These are phyloP conservation scores for Neomicropteryx cornuta DNA, from an alignment of 1,140 invertebrate species.

Conservation along the genomic window DNA sequence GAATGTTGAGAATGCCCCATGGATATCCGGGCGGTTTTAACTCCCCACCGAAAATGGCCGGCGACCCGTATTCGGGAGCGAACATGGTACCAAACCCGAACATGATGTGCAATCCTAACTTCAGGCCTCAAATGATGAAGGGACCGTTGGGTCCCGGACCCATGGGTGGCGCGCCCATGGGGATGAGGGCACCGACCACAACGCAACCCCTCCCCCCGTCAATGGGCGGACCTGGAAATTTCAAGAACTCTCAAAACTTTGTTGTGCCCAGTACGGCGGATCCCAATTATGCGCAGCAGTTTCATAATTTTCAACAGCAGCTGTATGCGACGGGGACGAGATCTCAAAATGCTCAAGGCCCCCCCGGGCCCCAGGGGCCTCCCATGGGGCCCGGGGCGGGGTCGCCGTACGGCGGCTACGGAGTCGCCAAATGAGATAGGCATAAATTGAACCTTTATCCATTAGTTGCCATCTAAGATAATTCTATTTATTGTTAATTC, in stretches of 20 bases:
- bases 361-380: conserved; percentile 27
- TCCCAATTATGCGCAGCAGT: conserved; percentile 88
- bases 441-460: no score
- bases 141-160: conserved; percentile 24
- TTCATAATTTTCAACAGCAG: conserved; percentile 91
- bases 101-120: conserved; percentile 30
- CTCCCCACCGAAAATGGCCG: conserved; percentile 33
- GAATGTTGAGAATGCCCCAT: conserved; percentile 35
- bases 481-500: no score
- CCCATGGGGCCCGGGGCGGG: no score
- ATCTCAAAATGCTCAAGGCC: conserved; percentile 36
- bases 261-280: conserved; percentile 75
- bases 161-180: conserved; percentile 33
- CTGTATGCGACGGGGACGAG: conserved; percentile 82
- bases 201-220: conserved; percentile 67
- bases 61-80: conserved; percentile 22
- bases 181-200: conserved; percentile 44
- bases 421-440: no score
- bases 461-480: no score
- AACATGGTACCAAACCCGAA: conserved; percentile 21
- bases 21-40: conserved; percentile 31
- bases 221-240: conserved; percentile 58
- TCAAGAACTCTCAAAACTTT: conserved; percentile 70
- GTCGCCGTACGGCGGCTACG: no score
- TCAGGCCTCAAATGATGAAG: conserved; percentile 26